Conservation (phyloP, 2,113 vertebrate genomes). For the Sterrhoptilus dennistouni region DNA sequence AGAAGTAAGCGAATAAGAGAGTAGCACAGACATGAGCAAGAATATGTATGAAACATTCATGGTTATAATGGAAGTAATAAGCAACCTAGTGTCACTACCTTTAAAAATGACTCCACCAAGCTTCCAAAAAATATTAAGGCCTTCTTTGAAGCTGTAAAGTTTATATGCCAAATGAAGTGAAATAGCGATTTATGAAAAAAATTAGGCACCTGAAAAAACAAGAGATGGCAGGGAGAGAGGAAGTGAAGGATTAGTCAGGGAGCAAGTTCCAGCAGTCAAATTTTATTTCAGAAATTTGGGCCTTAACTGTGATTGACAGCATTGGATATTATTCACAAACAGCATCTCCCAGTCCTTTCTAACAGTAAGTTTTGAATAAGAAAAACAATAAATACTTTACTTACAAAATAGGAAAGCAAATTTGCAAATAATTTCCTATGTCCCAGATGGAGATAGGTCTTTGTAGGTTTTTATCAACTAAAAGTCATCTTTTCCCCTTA, state of each 20-base stretch:
- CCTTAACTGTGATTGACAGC: background rate
- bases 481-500: slow-evolving; percentile 27
- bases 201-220: background rate
- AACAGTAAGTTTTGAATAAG: background rate
- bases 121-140: background rate
- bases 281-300: background rate
- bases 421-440: background rate
- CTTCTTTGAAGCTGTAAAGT: background rate
- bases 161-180: background rate
- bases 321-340: background rate
- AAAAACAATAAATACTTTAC: background rate
- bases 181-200: background rate
- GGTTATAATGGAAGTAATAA: background rate
- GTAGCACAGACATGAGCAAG: background rate
- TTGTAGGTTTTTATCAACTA: background rate
- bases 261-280: background rate
- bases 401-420: background rate
- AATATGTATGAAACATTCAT: background rate
- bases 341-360: background rate
- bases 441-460: background rate
- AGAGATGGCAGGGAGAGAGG: background rate
- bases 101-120: background rate
- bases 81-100: background rate
- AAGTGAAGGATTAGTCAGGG: background rate
- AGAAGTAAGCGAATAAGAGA: background rate